These are phyloP conservation scores for Buceros bicornis DNA, from an alignment of 2,797 vertebrate genomes.

Conservation along the genomic window DNA sequence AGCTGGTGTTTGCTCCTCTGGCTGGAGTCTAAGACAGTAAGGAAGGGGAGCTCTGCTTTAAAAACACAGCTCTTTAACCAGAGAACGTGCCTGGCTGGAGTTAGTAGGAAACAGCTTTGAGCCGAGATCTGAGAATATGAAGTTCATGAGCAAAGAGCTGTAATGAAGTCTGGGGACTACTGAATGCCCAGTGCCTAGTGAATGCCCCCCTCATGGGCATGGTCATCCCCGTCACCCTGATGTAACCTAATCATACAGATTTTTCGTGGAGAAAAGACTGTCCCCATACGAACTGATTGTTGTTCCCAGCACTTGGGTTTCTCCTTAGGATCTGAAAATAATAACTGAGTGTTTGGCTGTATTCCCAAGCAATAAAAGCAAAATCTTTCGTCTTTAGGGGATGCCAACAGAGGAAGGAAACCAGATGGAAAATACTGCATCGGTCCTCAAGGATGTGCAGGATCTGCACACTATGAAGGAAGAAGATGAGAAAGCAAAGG, in stretches of 20 bases:
- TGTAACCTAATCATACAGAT: not conserved
- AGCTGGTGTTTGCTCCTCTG: not conserved
- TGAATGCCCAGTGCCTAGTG: not conserved
- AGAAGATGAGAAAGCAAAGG: not conserved
- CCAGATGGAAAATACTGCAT: not conserved
- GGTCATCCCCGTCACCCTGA: not conserved
- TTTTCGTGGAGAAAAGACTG: not conserved
- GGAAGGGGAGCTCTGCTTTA: not conserved
- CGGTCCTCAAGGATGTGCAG: not conserved
- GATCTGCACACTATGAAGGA: rapidly evolving
- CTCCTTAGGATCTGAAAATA: not conserved
- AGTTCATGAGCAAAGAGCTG: not conserved
- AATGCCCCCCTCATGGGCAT: not conserved
- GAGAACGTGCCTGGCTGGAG: not conserved
- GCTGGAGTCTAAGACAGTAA: not conserved
- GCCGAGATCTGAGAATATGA: not conserved
- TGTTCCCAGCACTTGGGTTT: not conserved
- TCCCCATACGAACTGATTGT: not conserved
- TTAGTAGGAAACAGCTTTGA: not conserved
- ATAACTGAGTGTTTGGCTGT: not conserved
- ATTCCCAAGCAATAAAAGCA: not conserved
- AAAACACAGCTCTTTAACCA: not conserved
- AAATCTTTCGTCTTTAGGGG: not conserved
- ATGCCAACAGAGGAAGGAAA: not conserved
- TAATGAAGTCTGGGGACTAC: not conserved